A percentile compares a stretch with the other conserved stretches of the same genome.
Conservation (phyloP, 1,140 invertebrate genomes). For the Drosophila neocordata region DNA sequence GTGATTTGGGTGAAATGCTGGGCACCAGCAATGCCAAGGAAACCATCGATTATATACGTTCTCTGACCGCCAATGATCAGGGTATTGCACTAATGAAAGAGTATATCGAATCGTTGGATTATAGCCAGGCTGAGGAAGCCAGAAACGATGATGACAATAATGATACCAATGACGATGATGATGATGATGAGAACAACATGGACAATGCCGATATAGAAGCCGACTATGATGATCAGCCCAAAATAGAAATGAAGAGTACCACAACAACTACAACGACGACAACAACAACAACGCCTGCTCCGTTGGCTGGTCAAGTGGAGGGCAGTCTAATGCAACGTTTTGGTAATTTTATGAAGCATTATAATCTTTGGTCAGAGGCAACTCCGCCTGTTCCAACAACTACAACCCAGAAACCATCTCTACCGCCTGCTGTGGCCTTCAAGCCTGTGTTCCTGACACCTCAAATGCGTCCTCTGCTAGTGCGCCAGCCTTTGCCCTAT, state of each 20-base stretch:
- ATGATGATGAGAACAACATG: constrained; percentile 45
- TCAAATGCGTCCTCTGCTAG: constrained; percentile 40
- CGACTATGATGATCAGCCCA: constrained; percentile 36
- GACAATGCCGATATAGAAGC: constrained; percentile 38
- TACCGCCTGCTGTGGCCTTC: constrained; percentile 6
- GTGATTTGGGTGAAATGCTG: constrained; percentile 61
- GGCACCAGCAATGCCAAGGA: constrained; percentile 63
- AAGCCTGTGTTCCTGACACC: constrained; percentile 36
- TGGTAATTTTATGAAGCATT: constrained; percentile 49
- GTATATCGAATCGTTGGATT: constrained; percentile 63
- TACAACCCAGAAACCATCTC: background rate
- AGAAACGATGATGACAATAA: background rate
- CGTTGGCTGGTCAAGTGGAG: background rate
- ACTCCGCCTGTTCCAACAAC: constrained; percentile 9
- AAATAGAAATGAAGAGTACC: constrained; percentile 9
- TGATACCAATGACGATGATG: constrained; percentile 4
- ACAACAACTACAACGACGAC: background rate
- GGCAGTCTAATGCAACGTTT: constrained; percentile 38
- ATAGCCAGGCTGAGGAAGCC: constrained; percentile 38
- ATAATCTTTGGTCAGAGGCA: constrained; percentile 38
- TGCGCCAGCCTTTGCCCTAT: constrained; percentile 66
- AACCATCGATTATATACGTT: constrained; percentile 68
- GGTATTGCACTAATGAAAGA: constrained; percentile 69
- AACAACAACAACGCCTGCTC: background rate
- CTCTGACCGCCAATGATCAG: constrained; percentile 54